Base-by-base conservation (phyloP, 35 echinoderm and acorn worm genomes). In the Anneissia japonica region DNA sequence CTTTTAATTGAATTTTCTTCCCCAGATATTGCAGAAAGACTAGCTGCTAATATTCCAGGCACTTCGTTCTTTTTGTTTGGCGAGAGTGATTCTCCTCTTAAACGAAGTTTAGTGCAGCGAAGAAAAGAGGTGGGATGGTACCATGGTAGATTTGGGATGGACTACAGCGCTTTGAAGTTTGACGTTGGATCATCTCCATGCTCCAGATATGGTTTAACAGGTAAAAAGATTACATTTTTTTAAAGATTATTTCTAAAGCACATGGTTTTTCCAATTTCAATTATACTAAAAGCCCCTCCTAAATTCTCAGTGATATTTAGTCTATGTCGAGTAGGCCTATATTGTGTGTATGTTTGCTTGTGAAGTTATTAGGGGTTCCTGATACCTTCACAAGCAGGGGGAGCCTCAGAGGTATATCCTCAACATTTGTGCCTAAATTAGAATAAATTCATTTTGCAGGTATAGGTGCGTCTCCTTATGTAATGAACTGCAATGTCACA, bases 11-110 rank as follows among this genome's bases (percentile, higher is more conserved):
- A n/a, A n/a, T 86, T 37, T 46, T 40, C 77, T 87, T 35, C 81
- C 46, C 11, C 79, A 98, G 95, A 79, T 32, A 88, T 98, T 86
- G 95, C 95, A 36, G 4, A 51, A 4, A 79, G 82, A 17, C 38
- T 97, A 36, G 79, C 46, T 38, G 36, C 9, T 45, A 73, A 90
- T 41, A 36, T 97, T 43, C 88, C 84, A 36, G 95, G 95, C 10
- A 84, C 89, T 14, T 98, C 95, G 19, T 98, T 90, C 86, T 98
- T 98, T 38, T 35, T 98, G 55, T 98, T 98, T 94, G 95, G 95
- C 17, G 72, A 46, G 16, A 89, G 91, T 35, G 87, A 98, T 74
- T 46, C 31, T 29, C 81, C 76, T 5, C 40, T 86, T 33, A 46
- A 78, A 0, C 91, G 84, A 85, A 76, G 85, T 21, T 74, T 98